phyloP scores from a whole-genome alignment of 1,140 invertebrate genomes.

The Nomia melanderi region DNA sequence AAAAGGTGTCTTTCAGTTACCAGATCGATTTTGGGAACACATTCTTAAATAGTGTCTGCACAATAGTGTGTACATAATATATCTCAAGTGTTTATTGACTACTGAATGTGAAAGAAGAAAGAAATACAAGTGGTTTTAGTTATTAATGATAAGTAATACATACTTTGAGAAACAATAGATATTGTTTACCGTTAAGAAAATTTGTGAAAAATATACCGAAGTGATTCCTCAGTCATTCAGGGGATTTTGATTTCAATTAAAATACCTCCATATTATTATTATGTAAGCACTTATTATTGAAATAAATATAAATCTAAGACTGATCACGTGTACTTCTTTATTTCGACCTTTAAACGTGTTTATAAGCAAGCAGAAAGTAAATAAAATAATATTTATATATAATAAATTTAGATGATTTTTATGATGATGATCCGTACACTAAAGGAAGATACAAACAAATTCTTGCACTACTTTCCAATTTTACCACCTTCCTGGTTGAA shows the following conservation, averaged over 20 bases:
- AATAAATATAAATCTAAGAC: slow-evolving; percentile 79
- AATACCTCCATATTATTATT: slow-evolving; percentile 78
- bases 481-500: slow-evolving; percentile 10
- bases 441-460: background rate
- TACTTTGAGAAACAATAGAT: slow-evolving; percentile 45
- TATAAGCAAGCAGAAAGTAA: background rate
- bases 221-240: slow-evolving; percentile 65
- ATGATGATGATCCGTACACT: background rate
- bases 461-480: background rate
- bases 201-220: slow-evolving; percentile 37
- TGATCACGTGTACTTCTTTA: slow-evolving; percentile 61
- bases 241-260: slow-evolving; percentile 74
- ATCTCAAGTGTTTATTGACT: slow-evolving; percentile 40
- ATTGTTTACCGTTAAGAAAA: slow-evolving; percentile 45
- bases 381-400: background rate
- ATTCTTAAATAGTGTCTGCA: slow-evolving; percentile 44
- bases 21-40: slow-evolving; percentile 52
- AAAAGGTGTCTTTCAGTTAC: slow-evolving; percentile 58
- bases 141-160: slow-evolving; percentile 49
- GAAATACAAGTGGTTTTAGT: slow-evolving; percentile 59
- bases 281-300: slow-evolving; percentile 78
- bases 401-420: background rate
- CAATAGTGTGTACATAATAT: slow-evolving; percentile 37
- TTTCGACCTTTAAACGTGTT: slow-evolving; percentile 4
- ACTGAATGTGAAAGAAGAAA: slow-evolving; percentile 44